Evolutionary conservation across 2,888 invertebrate genomes (phyloP), one percentile per base, ranked within the genome.

Genomic region (Calliphora vomitoria): DNA sequence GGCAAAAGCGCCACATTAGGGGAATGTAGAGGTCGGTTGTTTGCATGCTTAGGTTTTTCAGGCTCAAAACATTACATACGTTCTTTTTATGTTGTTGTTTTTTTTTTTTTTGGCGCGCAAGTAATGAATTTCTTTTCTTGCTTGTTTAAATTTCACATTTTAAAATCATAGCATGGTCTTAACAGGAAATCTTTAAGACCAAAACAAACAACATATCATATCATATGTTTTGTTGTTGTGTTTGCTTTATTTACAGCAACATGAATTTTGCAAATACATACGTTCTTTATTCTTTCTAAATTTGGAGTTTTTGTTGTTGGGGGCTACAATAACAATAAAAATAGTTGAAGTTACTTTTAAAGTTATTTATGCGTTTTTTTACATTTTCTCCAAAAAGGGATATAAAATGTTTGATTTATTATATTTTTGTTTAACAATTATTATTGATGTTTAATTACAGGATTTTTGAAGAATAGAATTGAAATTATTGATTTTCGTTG

Each of bases 61-160:
- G 38, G 64, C 44, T 44, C 15, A 31, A 74, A 64, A 35, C 6
- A 35, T 35, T 47, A 8, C 6, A 47, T n/a, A 41, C 11, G 4
- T 47, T 20, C 18, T 4, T 64, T 64, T 66, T 5, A 13, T 41
- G 71, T 47, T 79, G 25, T n/a, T n/a, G n/a, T n/a, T n/a, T n/a
- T n/a, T n/a, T n/a, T n/a, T n/a, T n/a, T n/a, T 79, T 64, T 82
- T 74, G 74, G 82, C 82, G 74, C 66, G 64, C 74, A 82, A 82
- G 60, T 79, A 79, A 47, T 66, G 41, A 78, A 44, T 79, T 79
- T 79, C 10, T 58, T 53, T 35, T 53, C 11, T 31, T 20, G 20
- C 0, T 44, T 82, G 10, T 55, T 58, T 15, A 47, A 60, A 44
- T 38, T 25, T 80, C 35, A 15, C 13, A 50, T 50, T 47, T 62